These are phyloP conservation scores for Lacanobia oleracea DNA, from an alignment of 2,888 invertebrate species.

Conservation along the genomic window DNA sequence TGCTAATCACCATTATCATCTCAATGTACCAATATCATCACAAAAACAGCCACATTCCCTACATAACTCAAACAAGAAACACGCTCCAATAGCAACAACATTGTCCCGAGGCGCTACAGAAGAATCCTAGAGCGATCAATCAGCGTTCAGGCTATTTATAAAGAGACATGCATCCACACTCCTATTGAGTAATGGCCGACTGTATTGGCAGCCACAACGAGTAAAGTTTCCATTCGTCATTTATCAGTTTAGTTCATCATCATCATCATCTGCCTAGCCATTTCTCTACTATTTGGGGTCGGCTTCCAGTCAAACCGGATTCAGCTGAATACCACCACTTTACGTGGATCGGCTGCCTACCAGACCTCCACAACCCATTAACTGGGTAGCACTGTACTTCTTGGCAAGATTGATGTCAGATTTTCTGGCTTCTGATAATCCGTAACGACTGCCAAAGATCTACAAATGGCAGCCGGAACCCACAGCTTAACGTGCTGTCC, in stretches of 20 bases:
- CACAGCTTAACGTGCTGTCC: no score
- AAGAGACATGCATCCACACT: conserved; percentile 62
- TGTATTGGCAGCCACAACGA: conserved; percentile 69
- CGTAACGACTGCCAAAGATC: no score
- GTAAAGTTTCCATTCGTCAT: conserved; percentile 57
- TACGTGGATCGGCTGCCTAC: no score
- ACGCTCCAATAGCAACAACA: not conserved
- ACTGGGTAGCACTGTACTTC: no score
- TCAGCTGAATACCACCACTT: no score
- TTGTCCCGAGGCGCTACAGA: conserved; percentile 24
- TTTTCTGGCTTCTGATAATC: no score
- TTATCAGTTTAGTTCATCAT: conserved; percentile 9
- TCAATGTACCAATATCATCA: not conserved
- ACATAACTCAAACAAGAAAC: not conserved
- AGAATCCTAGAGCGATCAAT: conserved; percentile 46
- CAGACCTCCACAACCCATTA: no score
- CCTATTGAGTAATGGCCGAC: conserved; percentile 74
- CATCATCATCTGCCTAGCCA: no score
- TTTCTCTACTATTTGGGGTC: no score
- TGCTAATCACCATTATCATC: not conserved
- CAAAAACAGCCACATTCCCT: not conserved
- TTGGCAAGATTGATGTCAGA: no score
- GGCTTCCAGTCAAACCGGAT: no score
- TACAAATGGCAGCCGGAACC: no score
- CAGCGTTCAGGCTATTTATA: conserved; percentile 72